These are phyloP conservation scores for Timema podura DNA, from an alignment of 2,888 invertebrate genomes.

Conservation along the genomic window DNA sequence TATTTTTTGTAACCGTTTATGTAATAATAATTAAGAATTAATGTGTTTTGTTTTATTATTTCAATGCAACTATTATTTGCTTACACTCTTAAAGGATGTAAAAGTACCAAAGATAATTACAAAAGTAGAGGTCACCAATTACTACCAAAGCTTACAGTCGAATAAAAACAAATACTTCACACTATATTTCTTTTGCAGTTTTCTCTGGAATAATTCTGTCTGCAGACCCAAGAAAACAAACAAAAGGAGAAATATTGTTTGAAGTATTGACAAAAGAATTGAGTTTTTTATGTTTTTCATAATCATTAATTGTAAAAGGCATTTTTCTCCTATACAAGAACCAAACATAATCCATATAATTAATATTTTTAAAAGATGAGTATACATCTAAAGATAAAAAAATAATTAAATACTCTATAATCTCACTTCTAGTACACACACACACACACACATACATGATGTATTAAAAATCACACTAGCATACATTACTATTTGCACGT, in stretches of 20 bases:
- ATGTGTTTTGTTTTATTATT: neutral
- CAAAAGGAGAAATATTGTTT: neutral
- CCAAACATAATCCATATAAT: neutral
- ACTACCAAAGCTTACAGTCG: slow-evolving; percentile 16
- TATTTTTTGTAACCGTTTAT: slow-evolving; percentile 4
- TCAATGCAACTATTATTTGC: no score
- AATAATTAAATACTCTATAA: slow-evolving; percentile 12
- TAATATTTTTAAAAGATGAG: no score
- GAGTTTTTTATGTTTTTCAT: neutral
- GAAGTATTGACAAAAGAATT: slow-evolving; percentile 2
- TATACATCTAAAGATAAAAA: neutral
- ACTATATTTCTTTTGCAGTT: slow-evolving; percentile 1
- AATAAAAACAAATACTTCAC: slow-evolving; percentile 3
- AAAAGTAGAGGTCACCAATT: slow-evolving; percentile 14
- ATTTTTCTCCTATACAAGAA: neutral
- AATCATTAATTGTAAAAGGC: neutral
- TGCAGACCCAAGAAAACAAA: neutral
- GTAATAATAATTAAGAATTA: neutral
- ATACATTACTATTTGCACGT: no score
- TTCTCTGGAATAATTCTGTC: neutral
- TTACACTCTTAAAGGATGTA: slow-evolving; percentile 5
- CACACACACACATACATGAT: no score
- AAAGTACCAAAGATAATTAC: slow-evolving; percentile 13
- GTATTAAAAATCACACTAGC: no score
- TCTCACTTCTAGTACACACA: neutral